Conservation (phyloP, 1,140 invertebrate genomes). For the Grapholita molesta region DNA sequence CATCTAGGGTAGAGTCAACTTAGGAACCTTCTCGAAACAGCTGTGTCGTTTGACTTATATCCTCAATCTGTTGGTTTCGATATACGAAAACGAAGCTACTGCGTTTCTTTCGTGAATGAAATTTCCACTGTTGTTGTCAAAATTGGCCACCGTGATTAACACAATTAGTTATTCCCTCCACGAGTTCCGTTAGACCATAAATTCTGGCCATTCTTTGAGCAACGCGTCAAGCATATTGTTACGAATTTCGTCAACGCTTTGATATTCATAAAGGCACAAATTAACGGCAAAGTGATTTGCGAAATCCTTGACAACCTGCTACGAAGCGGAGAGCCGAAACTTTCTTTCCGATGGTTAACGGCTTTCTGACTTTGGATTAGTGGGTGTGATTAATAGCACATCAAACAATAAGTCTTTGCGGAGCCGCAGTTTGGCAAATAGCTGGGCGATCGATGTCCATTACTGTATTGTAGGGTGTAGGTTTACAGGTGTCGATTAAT, state of each 20-base stretch:
- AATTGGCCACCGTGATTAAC: not conserved
- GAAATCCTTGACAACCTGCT: not conserved
- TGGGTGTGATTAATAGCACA: constrained; percentile 9
- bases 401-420: constrained; percentile 24
- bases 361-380: not conserved
- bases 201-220: not conserved
- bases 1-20: too few species aligned
- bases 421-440: constrained; percentile 24
- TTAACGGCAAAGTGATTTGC: constrained; percentile 10
- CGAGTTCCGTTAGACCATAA: not conserved
- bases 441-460: constrained; percentile 7
- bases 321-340: not conserved
- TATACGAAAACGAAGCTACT: too few species aligned
- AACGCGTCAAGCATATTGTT: not conserved
- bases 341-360: not conserved
- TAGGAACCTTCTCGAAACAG: too few species aligned
- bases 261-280: constrained; percentile 6
- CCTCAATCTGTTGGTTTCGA: too few species aligned
- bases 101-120: too few species aligned
- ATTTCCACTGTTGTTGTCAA: not conserved
- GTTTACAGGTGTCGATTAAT: constrained; percentile 17
- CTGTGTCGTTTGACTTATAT: too few species aligned
- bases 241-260: not conserved
- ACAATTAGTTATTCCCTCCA: not conserved
- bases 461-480: constrained; percentile 24